A percentile compares a stretch with the other conserved stretches of the same genome.
Evolutionary conservation across 1,140 invertebrate species (phyloP).

Genomic region (Myzus persicae): DNA sequence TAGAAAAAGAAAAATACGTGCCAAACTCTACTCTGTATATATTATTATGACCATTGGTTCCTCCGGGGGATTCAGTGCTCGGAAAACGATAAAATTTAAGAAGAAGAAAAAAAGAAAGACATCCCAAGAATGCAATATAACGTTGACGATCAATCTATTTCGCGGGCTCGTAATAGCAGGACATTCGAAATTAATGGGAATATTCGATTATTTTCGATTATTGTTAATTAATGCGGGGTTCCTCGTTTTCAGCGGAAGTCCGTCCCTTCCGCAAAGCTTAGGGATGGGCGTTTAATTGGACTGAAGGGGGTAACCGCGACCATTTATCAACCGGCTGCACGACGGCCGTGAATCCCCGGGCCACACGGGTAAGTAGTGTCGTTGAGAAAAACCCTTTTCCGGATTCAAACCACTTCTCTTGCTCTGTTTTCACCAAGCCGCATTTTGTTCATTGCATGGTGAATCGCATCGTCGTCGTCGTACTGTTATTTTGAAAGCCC

Average conservation of each 20-base stretch:
- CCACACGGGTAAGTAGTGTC: constrained; percentile 20
- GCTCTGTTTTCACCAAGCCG: neutral
- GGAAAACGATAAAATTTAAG: neutral
- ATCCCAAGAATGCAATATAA: neutral
- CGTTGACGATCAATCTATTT: constrained; percentile 35
- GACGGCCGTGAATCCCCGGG: neutral
- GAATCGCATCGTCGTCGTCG: constrained; percentile 2
- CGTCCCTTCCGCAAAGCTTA: neutral
- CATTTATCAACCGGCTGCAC: constrained; percentile 43
- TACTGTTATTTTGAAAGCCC: constrained; percentile 37
- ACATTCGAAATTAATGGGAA: constrained; percentile 42
- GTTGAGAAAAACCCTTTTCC: constrained; percentile 40
- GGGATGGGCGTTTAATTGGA: constrained; percentile 27
- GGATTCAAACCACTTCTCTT: neutral
- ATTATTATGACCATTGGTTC: constrained; percentile 48
- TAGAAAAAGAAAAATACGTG: constrained; percentile 18
- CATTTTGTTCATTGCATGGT: neutral
- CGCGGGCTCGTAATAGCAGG: constrained; percentile 3
- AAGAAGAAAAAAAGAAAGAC: neutral
- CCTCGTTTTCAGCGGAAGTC: neutral
- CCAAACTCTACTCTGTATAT: constrained; percentile 9
- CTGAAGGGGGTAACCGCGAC: constrained; percentile 24
- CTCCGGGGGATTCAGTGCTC: neutral
- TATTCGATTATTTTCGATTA: constrained; percentile 54
- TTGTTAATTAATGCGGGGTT: constrained; percentile 23